Base-by-base conservation (phyloP, 2,113 vertebrate genomes). In the Salvelinus alpinus region DNA sequence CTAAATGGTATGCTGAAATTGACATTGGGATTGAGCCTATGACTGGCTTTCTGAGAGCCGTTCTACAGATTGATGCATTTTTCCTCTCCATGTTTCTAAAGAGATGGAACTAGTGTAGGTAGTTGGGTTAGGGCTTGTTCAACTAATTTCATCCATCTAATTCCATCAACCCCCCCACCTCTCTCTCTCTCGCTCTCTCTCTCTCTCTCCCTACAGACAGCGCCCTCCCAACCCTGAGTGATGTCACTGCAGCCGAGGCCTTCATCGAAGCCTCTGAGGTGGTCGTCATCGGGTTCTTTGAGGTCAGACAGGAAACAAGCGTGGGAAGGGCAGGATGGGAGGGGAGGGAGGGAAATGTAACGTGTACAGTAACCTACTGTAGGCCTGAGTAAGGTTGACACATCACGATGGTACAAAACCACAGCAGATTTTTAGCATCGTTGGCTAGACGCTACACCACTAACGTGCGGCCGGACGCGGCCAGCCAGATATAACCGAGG, bases 241-340 rank as follows among this genome's bases (percentile, higher is more conserved):
- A 91, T 78, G 73, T 91, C 0, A 44, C 78, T 24, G 90, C 94
- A 1, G 86, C 89, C 0, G 75, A 91, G 87, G 86, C 94, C 75
- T 96, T 98, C 80, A 76, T 97, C 2, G 72, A 88, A 9, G 80
- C 93, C 1, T 92, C 91, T 0, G 97, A 99, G 47, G 93, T 99
- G 85, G 94, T 86, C 0, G 86, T 97, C 71, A 47, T 98, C 66
- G 97, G 96, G 81, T 98, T 99, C 88, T 93, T 99, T 78, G 93
- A 98, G 97, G 98, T 99, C 78, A 90, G 91, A 78, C n/a, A 38
- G 70, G 29, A n/a, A 64, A 54, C 24, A 48, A 71, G 72, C 14
- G 20, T 76, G 73, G 74, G 71, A 70, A 38, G 38, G 18, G 20
- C 71, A 47, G 25, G 7, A 54, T 16, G 29, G 65, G 27, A 62